phyloP scores from a whole-genome alignment of 2,888 invertebrate species.

The Chrysolina haemoptera region DNA sequence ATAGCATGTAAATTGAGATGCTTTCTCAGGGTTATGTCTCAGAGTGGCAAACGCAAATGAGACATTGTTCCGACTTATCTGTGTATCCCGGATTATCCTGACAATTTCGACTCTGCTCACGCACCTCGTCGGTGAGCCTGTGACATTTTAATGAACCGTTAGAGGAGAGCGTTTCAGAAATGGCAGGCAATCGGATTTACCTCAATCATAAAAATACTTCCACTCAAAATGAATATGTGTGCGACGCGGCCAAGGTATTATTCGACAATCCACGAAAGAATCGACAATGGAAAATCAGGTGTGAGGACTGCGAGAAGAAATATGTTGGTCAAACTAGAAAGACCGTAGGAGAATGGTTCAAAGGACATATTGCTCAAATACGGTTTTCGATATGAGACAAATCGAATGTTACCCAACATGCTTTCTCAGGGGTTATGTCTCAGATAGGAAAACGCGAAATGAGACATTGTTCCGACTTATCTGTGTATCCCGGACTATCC shows the following conservation, averaged over 20 bases:
- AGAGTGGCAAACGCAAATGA: conserved; percentile 15
- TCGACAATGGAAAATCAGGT: too few species aligned
- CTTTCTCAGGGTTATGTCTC: conserved; percentile 16
- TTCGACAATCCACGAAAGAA: not conserved
- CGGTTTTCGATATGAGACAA: too few species aligned
- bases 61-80: conserved; percentile 21
- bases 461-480: conserved; percentile 20
- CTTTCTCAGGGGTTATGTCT: conserved; percentile 19
- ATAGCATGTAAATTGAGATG: conserved; percentile 29
- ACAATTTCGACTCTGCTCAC: conserved; percentile 22
- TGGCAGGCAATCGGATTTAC: conserved; percentile 11
- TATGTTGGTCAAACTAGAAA: too few species aligned
- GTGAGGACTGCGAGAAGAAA: too few species aligned
- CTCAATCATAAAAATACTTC: conserved; percentile 2
- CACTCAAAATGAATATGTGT: not conserved
- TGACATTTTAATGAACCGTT: conserved; percentile 20
- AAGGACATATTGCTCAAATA: too few species aligned
- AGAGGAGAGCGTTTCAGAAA: conserved; percentile 5
- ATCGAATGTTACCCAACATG: too few species aligned
- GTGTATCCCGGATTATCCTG: conserved; percentile 20
- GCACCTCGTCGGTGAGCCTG: conserved; percentile 13
- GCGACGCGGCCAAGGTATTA: not conserved
- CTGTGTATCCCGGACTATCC: conserved; percentile 21
- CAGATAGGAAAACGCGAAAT: conserved; percentile 8
- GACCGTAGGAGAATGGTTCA: too few species aligned